These are phyloP conservation scores for Psophia crepitans DNA, from an alignment of 2,113 vertebrate genomes.

Conservation along the genomic window DNA sequence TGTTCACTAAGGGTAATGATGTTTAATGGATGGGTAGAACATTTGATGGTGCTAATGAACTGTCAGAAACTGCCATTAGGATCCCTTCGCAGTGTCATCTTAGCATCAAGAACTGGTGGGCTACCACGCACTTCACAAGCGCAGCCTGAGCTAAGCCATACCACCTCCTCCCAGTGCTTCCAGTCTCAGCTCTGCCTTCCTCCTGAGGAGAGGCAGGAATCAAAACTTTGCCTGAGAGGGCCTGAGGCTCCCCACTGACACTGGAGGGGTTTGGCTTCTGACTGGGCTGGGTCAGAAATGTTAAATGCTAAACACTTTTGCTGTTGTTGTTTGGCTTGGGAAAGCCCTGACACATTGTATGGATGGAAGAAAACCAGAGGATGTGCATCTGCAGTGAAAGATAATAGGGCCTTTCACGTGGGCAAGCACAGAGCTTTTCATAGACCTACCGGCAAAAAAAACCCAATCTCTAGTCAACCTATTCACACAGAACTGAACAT, in stretches of 20 bases:
- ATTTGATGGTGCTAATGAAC: not conserved
- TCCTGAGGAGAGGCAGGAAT: not conserved
- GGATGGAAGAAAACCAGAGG: not conserved
- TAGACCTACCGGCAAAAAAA: accelerated
- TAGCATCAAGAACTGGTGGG: not conserved
- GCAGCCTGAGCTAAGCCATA: not conserved
- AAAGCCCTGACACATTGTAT: not conserved
- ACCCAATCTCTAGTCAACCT: not conserved
- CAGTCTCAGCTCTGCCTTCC: not conserved
- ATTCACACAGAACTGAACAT: not conserved
- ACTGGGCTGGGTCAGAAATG: not conserved
- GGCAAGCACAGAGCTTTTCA: not conserved
- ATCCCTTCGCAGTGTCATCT: not conserved
- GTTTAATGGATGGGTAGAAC: not conserved
- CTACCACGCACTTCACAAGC: not conserved
- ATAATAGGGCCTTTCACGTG: not conserved
- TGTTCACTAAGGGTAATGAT: accelerated
- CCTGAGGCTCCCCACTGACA: not conserved
- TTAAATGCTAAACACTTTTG: not conserved
- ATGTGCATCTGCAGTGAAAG: not conserved
- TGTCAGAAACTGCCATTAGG: not conserved
- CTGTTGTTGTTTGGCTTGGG: not conserved
- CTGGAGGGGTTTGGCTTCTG: not conserved
- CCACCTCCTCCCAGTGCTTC: accelerated
- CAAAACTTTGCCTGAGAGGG: not conserved